These are phyloP conservation scores for Thunnus thynnus DNA, from an alignment of 2,113 vertebrate species.

Conservation along the genomic window DNA sequence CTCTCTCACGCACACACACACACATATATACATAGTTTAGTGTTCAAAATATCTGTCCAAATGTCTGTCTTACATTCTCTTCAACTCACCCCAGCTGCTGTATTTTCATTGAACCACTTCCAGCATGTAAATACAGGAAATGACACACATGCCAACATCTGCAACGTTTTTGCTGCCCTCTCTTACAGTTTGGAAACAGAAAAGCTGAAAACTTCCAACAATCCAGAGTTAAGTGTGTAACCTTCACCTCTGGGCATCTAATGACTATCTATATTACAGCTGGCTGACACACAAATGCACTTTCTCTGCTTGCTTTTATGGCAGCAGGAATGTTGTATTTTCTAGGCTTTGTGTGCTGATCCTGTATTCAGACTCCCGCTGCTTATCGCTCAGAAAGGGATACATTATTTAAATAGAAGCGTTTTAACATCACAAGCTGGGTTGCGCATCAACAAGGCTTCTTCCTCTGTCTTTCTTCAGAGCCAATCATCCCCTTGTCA, in stretches of 20 bases:
- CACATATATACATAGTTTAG: constrained; percentile 11
- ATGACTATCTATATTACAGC: neutral
- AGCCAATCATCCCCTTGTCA: neutral
- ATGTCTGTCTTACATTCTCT: constrained; percentile 29
- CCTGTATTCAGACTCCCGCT: neutral
- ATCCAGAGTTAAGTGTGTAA: too few relatives aligned
- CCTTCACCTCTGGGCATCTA: constrained; percentile 2
- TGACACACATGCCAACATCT: constrained; percentile 71
- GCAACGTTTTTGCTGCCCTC: constrained; percentile 46
- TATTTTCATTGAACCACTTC: constrained; percentile 45
- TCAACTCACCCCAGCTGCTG: constrained; percentile 21
- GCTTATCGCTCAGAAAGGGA: constrained; percentile 12
- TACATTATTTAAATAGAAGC: neutral
- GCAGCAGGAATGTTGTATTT: neutral
- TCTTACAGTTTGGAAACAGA: neutral
- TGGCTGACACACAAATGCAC: neutral
- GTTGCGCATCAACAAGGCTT: neutral
- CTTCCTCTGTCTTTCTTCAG: neutral
- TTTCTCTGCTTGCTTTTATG: neutral
- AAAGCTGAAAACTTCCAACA: neutral
- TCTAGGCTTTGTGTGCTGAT: neutral
- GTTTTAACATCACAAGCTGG: neutral
- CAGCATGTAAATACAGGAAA: constrained; percentile 77
- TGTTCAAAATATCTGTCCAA: constrained; percentile 14
- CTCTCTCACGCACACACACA: neutral